Conservation (phyloP, 2,888 invertebrate genomes). For the Apodemia mormo region DNA sequence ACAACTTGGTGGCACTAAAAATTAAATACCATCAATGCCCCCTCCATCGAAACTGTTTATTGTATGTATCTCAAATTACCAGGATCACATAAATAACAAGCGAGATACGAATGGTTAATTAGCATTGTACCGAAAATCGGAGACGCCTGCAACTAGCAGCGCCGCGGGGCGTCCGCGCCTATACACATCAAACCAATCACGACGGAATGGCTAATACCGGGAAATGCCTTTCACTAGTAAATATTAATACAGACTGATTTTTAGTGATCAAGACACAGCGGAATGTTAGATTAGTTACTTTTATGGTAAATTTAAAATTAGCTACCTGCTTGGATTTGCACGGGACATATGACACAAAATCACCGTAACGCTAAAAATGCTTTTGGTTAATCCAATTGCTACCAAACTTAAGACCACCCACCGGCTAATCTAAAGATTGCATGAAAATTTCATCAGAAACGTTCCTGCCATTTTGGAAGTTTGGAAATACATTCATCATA, state of each 20-base stretch:
- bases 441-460: too few relatives aligned
- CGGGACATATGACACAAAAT: too few relatives aligned
- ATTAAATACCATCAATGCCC: not conserved
- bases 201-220: constrained; percentile 10
- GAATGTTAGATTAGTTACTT: not conserved
- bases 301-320: too few relatives aligned
- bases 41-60: not conserved
- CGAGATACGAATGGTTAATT: constrained; percentile 40
- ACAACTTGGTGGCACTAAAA: too few relatives aligned
- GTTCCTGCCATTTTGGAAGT: too few relatives aligned
- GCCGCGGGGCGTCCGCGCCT: constrained; percentile 54
- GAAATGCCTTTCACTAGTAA: not conserved
- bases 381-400: too few relatives aligned
- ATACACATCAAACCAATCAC: constrained; percentile 16
- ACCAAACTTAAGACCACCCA: too few relatives aligned
- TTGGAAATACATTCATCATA: too few relatives aligned
- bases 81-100: constrained; percentile 41
- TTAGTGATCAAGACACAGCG: not conserved
- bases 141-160: constrained; percentile 56
- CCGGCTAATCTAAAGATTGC: too few relatives aligned
- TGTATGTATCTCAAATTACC: constrained; percentile 38
- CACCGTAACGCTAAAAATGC: too few relatives aligned
- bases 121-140: constrained; percentile 39
- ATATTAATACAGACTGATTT: not conserved
- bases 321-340: too few relatives aligned